Evolutionary conservation across 2,113 vertebrate species (phyloP).

Genomic region (Aleadryas rufinucha): DNA sequence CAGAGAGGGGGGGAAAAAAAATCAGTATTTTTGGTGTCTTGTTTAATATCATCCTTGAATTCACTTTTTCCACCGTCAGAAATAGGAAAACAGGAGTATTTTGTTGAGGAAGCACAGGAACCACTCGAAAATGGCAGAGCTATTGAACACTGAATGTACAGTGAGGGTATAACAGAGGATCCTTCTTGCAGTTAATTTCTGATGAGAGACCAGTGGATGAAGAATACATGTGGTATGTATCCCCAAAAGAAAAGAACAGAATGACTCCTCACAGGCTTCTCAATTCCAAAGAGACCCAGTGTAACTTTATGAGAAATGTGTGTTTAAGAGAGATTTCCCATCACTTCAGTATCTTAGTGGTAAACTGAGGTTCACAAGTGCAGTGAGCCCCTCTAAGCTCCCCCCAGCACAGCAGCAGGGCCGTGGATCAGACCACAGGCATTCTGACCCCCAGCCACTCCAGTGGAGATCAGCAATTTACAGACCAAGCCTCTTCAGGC

Average conservation of each 20-base stretch:
- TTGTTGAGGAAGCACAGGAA: background rate
- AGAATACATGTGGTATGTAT: background rate
- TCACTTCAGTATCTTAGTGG: background rate
- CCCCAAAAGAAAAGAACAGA: background rate
- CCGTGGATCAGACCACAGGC: background rate
- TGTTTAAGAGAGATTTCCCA: background rate
- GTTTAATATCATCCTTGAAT: background rate
- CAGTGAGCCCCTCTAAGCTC: background rate
- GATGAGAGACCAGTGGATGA: background rate
- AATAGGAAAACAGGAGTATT: background rate
- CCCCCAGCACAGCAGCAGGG: background rate
- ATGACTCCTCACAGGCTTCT: background rate
- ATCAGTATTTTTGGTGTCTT: background rate
- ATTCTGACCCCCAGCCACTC: background rate
- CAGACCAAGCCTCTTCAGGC: background rate
- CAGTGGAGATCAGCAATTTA: background rate
- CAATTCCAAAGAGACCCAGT: background rate
- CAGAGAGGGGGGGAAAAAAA: background rate
- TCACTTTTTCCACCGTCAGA: background rate
- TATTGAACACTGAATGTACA: background rate
- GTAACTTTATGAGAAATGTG: background rate
- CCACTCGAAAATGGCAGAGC: background rate
- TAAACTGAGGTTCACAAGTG: background rate
- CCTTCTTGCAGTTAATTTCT: background rate
- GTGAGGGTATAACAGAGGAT: background rate